Percentiles rank a stretch among this genome's conserved stretches.
Conservation (phyloP, 1,140 invertebrate genomes). For the Orchesella cincta region DNA sequence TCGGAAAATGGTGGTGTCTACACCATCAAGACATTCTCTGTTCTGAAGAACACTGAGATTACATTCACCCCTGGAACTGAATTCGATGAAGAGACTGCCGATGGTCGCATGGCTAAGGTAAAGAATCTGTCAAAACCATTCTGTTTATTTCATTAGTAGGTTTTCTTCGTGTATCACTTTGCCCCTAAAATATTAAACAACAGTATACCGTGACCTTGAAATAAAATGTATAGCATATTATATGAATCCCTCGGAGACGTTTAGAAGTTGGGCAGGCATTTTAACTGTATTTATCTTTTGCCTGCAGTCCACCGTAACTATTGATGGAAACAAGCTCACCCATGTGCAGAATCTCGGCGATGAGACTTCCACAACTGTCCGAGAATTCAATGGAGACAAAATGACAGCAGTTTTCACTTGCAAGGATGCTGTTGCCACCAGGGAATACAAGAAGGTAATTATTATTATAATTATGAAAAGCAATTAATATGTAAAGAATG, state of each 20-base stretch:
- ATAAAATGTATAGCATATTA: not conserved
- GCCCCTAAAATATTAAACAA: too few relatives aligned
- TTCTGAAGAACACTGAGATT: conserved; percentile 77
- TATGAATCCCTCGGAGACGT: not conserved
- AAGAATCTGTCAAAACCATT: not conserved
- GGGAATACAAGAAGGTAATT: conserved; percentile 33
- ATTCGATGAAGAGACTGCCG: conserved; percentile 82
- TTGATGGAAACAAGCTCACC: conserved; percentile 41
- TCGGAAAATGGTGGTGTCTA: conserved; percentile 69
- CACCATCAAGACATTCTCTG: conserved; percentile 74
- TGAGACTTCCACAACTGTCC: conserved; percentile 35
- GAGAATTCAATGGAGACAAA: conserved; percentile 40
- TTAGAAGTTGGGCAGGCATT: not conserved
- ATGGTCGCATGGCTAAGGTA: conserved; percentile 80
- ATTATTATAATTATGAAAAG: too few relatives aligned
- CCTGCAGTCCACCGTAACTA: conserved; percentile 4
- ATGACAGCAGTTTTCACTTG: conserved; percentile 22
- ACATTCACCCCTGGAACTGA: conserved; percentile 74
- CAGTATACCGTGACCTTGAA: not conserved
- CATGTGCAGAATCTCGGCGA: conserved; percentile 39
- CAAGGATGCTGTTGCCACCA: not conserved
- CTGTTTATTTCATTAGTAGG: not conserved
- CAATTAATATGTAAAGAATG: too few relatives aligned
- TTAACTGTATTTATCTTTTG: conserved; percentile 8
- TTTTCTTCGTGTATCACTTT: not conserved